Evolutionary conservation across 2,113 vertebrate species (phyloP), one percentile per base, ranked within the genome.

Genomic region (Excalfactoria chinensis): DNA sequence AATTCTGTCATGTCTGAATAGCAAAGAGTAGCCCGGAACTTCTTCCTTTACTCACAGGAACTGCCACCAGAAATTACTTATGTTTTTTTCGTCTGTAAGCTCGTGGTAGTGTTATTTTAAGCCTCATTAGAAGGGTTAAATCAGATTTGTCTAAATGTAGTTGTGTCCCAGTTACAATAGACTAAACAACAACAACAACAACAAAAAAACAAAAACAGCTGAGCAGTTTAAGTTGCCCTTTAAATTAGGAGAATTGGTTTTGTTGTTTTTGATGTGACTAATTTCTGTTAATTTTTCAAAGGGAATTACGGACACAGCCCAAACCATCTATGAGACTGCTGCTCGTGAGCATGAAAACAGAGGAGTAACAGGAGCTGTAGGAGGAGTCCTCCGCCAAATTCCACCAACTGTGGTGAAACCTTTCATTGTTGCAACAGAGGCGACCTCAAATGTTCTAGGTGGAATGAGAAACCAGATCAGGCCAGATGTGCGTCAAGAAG

Each of bases 391-490:
- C 60, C 98, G 99, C 48, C 99, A 99, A 96, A 98, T 99, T 74
- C 99, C 99, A 4, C 99, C 99, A 0, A 98, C 99, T 0, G 98
- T 99, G 77, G 99, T 99, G 79, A 99, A 98, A 86, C 99, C 99
- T 4, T 97, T 99, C 56, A 99, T 99, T 14, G 98, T 99, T 55
- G 99, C 99, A 74, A 99, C 99, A 3, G 99, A 99, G 92, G 99
- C 99, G 11, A 99, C 99, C 2, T 99, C 99, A 22, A 99, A 99
- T 7, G 99, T 99, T 46, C 86, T 99, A 44, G 99, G 99, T 9
- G 99, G 99, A 71, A 99, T 99, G 99, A 98, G 99, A 92, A 99
- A 99, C 98, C 99, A 99, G 93, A 99, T 99, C 69, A 98, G 99
- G 84, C 99, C 99, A 0, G 99, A 99, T 16, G 99, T 98, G 4